Conservation (phyloP, 2,113 vertebrate species). For the Nannospalax galili region DNA sequence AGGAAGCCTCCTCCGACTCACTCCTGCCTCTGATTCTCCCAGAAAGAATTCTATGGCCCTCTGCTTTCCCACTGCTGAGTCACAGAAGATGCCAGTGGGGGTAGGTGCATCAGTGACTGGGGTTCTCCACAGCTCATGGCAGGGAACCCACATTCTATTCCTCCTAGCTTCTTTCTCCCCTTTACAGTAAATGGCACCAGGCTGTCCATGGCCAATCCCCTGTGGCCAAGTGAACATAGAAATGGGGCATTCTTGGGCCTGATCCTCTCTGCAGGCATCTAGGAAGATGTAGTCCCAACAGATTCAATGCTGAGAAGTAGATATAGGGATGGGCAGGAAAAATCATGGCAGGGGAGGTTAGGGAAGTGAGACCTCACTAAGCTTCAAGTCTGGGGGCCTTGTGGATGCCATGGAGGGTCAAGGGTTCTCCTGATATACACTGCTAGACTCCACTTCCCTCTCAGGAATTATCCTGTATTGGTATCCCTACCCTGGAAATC, state of each 20-base stretch:
- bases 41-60: too few species aligned
- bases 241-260: neutral
- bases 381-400: neutral
- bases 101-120: too few species aligned
- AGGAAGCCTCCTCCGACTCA: too few species aligned
- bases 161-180: neutral
- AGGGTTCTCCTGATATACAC: neutral
- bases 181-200: neutral
- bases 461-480: neutral
- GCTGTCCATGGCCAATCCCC: neutral
- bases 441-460: neutral
- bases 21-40: too few species aligned
- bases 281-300: neutral
- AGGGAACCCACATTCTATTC: too few species aligned
- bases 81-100: too few species aligned
- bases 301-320: neutral
- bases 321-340: neutral
- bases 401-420: neutral
- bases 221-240: neutral
- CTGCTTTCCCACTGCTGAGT: too few species aligned
- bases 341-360: neutral
- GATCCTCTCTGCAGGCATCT: neutral
- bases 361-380: accelerated
- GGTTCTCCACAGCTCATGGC: too few species aligned
- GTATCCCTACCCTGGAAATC: neutral